These are phyloP conservation scores for Cantharis nigra DNA, from an alignment of 2,888 invertebrate species.

Conservation along the genomic window DNA sequence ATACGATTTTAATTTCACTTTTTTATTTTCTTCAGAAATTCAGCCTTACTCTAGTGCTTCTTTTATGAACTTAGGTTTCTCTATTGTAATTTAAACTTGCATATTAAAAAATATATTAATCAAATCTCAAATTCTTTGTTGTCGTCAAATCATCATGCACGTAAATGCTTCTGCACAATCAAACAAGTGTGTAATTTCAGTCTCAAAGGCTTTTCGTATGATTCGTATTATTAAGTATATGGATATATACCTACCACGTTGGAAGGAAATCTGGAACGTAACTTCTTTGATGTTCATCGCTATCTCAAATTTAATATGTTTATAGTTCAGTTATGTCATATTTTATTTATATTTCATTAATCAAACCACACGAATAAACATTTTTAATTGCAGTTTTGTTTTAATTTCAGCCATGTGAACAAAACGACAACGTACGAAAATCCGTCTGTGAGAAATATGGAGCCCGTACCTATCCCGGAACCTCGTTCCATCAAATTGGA, in stretches of 20 bases:
- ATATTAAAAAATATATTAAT: no score
- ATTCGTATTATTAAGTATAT: neutral
- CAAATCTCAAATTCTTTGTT: neutral
- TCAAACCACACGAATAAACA: neutral
- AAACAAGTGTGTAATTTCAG: neutral
- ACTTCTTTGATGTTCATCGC: neutral
- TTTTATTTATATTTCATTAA: neutral
- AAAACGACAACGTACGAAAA: constrained; percentile 92
- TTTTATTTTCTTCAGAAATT: no score
- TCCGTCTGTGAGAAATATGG: constrained; percentile 64
- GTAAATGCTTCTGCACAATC: neutral
- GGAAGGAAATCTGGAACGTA: neutral
- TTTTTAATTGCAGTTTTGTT: neutral
- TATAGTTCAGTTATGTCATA: constrained; percentile 64
- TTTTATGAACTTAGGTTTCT: no score
- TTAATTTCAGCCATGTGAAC: constrained; percentile 70
- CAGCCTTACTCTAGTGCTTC: no score
- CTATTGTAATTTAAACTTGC: no score
- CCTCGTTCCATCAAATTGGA: constrained; percentile 77
- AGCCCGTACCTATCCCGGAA: constrained; percentile 73
- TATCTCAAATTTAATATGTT: neutral
- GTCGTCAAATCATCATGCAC: neutral
- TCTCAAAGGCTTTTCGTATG: neutral
- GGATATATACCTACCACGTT: neutral
- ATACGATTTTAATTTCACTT: no score